Evolutionary conservation across 1,140 invertebrate species (phyloP), one percentile per base, ranked within the genome.

Genomic region (Tetraneura akinire): DNA sequence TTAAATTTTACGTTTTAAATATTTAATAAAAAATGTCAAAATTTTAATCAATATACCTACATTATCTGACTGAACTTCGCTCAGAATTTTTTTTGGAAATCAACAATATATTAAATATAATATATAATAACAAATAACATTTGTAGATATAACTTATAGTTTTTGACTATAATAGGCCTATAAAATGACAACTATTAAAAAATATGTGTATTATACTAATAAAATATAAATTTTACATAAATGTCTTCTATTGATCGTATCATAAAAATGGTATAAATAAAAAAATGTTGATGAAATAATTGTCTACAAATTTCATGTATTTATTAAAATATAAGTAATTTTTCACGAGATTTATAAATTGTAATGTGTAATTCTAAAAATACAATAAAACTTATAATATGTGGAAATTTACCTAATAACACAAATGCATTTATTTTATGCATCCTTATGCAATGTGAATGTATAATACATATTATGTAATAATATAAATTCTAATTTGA

Each of bases 351-450:
- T 16, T 16, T 68, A 37, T 8, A 8, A 37, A 37, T 37, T 37
- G 3, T n/a, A n/a, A n/a, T n/a, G n/a, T n/a, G n/a, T 37, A 37
- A 6, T 21, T 45, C 18, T 3, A 45, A 68, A 68, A 45, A 45
- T 68, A 68, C 42, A 29, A 37, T 8, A n/a, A 23, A n/a, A n/a
- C n/a, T n/a, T 42, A 14, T 49, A 47, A 4, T 37, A 37, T 37
- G n/a, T n/a, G n/a, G n/a, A n/a, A 37, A 4, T 37, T 4, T 8
- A 37, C 3, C 8, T 4, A 70, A 21, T 13, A 49, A 49, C 49
- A 70, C 13, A 1, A 70, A 70, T 70, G 45, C 66, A 70, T 49
- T 26, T 42, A 11, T 70, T 70, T 70, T 42, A 37, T n/a, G n/a
- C n/a, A n/a, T n/a, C n/a, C n/a, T n/a, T n/a, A n/a, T n/a, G n/a